phyloP scores from a whole-genome alignment of 2,888 invertebrate species.

The Cosmopolites sordidus region DNA sequence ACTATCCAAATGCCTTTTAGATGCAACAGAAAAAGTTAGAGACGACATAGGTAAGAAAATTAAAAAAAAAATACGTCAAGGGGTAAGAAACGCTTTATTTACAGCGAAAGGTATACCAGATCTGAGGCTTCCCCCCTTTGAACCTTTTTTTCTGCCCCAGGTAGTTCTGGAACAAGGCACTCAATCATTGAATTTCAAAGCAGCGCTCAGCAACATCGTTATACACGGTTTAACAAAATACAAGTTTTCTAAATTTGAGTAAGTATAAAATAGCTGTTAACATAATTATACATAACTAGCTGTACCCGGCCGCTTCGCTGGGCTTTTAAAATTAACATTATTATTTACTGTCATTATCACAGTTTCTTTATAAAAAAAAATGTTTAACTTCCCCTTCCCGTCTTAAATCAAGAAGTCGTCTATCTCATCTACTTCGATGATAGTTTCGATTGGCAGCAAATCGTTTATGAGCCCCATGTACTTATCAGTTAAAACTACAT shows the following conservation, averaged over 20 bases:
- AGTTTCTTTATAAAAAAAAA: too few relatives aligned
- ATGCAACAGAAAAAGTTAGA: conserved; percentile 37
- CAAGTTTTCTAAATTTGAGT: conserved; percentile 33
- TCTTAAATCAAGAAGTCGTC: too few relatives aligned
- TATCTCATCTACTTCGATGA: too few relatives aligned
- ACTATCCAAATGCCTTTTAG: conserved; percentile 58
- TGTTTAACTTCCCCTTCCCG: too few relatives aligned
- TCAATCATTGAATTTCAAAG: conserved; percentile 34
- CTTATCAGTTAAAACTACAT: too few relatives aligned
- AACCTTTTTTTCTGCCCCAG: conserved; percentile 37
- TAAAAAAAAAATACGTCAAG: too few relatives aligned
- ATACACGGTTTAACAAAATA: conserved; percentile 33
- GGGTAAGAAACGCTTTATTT: background rate
- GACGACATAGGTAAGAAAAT: conserved; percentile 33
- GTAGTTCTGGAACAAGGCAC: conserved; percentile 35
- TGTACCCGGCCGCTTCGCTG: too few relatives aligned
- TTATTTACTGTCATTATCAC: too few relatives aligned
- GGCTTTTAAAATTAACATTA: too few relatives aligned
- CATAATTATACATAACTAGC: too few relatives aligned
- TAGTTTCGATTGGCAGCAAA: too few relatives aligned
- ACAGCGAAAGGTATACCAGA: conserved; percentile 34
- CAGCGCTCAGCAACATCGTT: conserved; percentile 31
- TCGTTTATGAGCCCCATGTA: too few relatives aligned
- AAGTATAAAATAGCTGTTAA: conserved; percentile 27
- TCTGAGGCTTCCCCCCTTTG: conserved; percentile 39